Conservation (phyloP, 2,888 invertebrate species). For the Atrina japonica region DNA sequence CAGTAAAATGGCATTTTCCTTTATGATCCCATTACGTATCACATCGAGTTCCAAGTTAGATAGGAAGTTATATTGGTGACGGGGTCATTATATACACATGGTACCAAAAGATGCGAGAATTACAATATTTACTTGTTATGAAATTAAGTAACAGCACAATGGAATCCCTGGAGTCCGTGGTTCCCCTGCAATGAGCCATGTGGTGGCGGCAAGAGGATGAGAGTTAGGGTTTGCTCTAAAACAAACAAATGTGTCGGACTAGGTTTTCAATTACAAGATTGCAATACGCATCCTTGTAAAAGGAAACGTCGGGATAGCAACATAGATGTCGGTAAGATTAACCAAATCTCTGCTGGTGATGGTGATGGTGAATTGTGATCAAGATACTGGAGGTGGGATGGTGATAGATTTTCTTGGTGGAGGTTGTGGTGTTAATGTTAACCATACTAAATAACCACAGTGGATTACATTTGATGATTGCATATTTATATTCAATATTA, state of each 20-base stretch:
- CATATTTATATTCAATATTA: too few species aligned
- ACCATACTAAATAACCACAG: too few species aligned
- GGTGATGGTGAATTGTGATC: slow-evolving; percentile 1
- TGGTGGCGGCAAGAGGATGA: slow-evolving; percentile 21
- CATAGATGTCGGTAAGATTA: neutral
- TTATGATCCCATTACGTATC: too few species aligned
- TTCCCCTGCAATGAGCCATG: slow-evolving; percentile 12
- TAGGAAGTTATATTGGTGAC: too few species aligned
- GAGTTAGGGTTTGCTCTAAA: slow-evolving; percentile 12
- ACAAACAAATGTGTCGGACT: slow-evolving; percentile 16
- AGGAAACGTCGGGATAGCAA: neutral
- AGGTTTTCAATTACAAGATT: slow-evolving; percentile 3
- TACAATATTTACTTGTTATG: too few species aligned
- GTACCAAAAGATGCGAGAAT: too few species aligned
- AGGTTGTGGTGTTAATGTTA: too few species aligned
- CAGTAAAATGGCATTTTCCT: too few species aligned
- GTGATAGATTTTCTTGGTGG: too few species aligned
- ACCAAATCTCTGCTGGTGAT: neutral
- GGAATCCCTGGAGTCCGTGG: slow-evolving; percentile 23
- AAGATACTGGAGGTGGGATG: neutral
- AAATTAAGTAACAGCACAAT: neutral
- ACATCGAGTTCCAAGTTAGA: too few species aligned
- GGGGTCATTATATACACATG: too few species aligned
- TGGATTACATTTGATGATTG: too few species aligned
- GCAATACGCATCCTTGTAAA: slow-evolving; percentile 13